Conservation (phyloP, 2,888 invertebrate species). For the Chaetoderma sp. region DNA sequence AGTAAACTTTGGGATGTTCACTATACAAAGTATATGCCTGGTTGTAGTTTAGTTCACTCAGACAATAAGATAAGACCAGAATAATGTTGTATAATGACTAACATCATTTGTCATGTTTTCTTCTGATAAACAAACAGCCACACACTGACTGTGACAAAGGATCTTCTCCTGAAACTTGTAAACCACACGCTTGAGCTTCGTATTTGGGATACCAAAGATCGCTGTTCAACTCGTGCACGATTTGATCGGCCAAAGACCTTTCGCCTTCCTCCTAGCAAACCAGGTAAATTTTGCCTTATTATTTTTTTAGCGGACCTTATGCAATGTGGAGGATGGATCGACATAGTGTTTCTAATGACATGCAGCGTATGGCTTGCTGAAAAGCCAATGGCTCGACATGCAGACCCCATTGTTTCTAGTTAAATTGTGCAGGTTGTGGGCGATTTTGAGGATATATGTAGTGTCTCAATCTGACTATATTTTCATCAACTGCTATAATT, state of each 20-base stretch:
- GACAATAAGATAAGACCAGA: too few relatives aligned
- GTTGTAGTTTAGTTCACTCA: too few relatives aligned
- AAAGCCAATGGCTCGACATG: background rate
- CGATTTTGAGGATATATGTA: too few relatives aligned
- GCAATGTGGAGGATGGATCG: background rate
- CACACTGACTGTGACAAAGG: conserved; percentile 61
- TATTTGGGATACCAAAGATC: conserved; percentile 68
- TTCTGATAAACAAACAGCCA: too few relatives aligned
- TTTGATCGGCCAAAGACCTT: conserved; percentile 67
- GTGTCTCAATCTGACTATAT: too few relatives aligned
- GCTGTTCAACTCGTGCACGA: conserved; percentile 60
- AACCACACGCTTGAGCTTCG: conserved; percentile 62
- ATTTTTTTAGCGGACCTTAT: background rate
- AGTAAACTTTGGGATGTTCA: too few relatives aligned
- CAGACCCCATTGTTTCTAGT: too few relatives aligned
- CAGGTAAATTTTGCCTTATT: conserved; percentile 46
- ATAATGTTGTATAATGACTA: too few relatives aligned
- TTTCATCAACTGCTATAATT: too few relatives aligned
- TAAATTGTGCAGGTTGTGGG: too few relatives aligned
- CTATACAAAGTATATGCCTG: too few relatives aligned
- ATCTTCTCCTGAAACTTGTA: conserved; percentile 60
- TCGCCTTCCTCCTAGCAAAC: conserved; percentile 57
- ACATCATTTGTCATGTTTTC: too few relatives aligned
- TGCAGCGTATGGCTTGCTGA: background rate
- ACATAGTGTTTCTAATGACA: background rate